Percentiles rank a stretch among this genome's conserved stretches.
These are phyloP conservation scores for Pogonomyrmex barbatus DNA, from an alignment of 1,140 invertebrate species.

Conservation along the genomic window DNA sequence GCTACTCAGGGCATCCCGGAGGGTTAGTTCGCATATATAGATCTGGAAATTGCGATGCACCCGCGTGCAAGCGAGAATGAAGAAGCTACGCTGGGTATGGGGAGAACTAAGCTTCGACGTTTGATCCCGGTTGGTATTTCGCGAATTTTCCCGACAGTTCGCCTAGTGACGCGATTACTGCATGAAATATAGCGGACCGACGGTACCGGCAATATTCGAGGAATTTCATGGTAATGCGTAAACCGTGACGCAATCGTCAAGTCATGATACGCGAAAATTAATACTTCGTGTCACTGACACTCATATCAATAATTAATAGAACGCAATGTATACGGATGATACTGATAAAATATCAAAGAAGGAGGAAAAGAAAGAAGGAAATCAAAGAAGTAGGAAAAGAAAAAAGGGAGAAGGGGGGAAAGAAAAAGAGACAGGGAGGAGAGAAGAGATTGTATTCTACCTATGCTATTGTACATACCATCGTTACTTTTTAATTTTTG, in stretches of 20 bases:
- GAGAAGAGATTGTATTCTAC: not conserved
- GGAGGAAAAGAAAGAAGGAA: not conserved
- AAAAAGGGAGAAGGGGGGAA: too few species aligned
- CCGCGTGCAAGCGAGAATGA: constrained; percentile 19
- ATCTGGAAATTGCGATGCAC: constrained; percentile 31
- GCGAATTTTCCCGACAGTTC: constrained; percentile 66
- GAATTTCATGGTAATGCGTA: not conserved
- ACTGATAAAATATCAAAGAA: not conserved
- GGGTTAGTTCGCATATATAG: constrained; percentile 14
- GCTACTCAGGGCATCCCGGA: constrained; percentile 14
- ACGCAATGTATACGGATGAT: not conserved
- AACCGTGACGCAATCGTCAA: constrained; percentile 7
- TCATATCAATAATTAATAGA: not conserved
- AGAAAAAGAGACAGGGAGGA: too few species aligned
- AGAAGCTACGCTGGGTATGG: not conserved
- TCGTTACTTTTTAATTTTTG: not conserved
- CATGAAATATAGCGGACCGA: constrained; percentile 7
- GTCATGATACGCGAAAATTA: not conserved
- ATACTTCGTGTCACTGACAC: not conserved
- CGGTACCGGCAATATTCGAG: constrained; percentile 10
- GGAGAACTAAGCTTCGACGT: constrained; percentile 69
- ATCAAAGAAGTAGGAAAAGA: too few species aligned
- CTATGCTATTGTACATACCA: not conserved
- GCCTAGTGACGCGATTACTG: constrained; percentile 24
- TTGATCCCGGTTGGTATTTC: constrained; percentile 66